A percentile compares a stretch with the other conserved stretches of the same genome.
These are phyloP conservation scores for Octopus bimaculoides DNA, from an alignment of 1,140 invertebrate genomes.

Conservation along the genomic window DNA sequence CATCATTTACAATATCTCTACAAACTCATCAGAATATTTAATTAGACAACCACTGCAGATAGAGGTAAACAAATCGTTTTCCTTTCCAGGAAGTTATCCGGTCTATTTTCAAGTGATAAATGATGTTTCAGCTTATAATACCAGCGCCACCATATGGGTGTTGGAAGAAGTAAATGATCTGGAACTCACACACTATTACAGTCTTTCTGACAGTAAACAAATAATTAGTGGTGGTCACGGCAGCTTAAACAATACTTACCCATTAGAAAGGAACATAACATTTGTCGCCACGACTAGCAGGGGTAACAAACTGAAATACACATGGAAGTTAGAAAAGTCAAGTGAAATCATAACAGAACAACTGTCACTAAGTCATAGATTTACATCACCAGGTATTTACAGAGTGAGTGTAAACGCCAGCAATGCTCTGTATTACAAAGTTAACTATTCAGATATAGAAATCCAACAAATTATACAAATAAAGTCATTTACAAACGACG, in stretches of 20 bases:
- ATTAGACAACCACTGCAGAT: too few species aligned
- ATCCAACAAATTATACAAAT: constrained; percentile 30
- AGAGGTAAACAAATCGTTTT: too few species aligned
- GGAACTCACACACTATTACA: constrained; percentile 22
- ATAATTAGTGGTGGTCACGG: constrained; percentile 28
- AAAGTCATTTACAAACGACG: constrained; percentile 30
- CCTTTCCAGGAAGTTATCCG: too few species aligned
- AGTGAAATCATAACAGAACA: neutral
- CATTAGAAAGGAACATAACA: constrained; percentile 28
- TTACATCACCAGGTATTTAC: constrained; percentile 19
- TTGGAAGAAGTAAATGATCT: constrained; percentile 32
- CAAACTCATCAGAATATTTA: too few species aligned
- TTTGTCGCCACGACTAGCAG: constrained; percentile 23
- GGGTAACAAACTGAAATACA: constrained; percentile 33
- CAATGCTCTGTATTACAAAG: constrained; percentile 30
- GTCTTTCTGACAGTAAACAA: constrained; percentile 25
- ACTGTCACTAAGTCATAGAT: constrained; percentile 20
- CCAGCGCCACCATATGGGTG: constrained; percentile 17
- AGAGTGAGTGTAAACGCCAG: constrained; percentile 28
- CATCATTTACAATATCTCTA: too few species aligned
- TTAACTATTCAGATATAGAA: constrained; percentile 12
- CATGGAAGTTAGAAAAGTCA: constrained; percentile 31
- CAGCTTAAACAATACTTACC: constrained; percentile 19
- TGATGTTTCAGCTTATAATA: constrained; percentile 9
- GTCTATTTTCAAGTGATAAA: too few species aligned